These are phyloP conservation scores for Escarpia spicata DNA, from an alignment of 2,888 invertebrate species.

Conservation along the genomic window DNA sequence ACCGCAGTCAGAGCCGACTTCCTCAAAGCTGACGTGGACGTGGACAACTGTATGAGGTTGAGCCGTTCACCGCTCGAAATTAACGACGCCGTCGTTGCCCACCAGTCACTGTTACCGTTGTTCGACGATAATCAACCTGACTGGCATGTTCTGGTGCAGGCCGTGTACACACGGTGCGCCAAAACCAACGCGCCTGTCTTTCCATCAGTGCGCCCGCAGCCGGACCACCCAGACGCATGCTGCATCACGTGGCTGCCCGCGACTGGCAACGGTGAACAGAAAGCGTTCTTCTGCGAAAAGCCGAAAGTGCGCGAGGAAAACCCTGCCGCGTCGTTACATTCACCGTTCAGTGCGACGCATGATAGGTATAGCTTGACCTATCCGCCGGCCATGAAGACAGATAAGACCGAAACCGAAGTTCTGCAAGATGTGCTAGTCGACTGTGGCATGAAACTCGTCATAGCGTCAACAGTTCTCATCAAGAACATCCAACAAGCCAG, in stretches of 20 bases:
- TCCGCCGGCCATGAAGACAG: not conserved
- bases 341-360: not conserved
- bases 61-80: slow-evolving; percentile 32
- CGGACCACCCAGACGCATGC: slow-evolving; percentile 22
- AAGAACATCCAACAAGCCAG: slow-evolving; percentile 35
- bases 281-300: slow-evolving; percentile 40
- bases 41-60: slow-evolving; percentile 26
- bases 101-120: slow-evolving; percentile 36
- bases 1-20: slow-evolving; percentile 32
- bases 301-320: slow-evolving; percentile 17
- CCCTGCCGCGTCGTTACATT: too few relatives aligned
- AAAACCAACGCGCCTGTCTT: slow-evolving; percentile 31
- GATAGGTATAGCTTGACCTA: not conserved
- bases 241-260: slow-evolving; percentile 41
- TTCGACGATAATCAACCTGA: slow-evolving; percentile 28
- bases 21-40: slow-evolving; percentile 22
- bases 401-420: slow-evolving; percentile 34
- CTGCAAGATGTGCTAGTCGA: slow-evolving; percentile 39
- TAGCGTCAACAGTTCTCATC: slow-evolving; percentile 35
- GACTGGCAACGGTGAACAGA: slow-evolving; percentile 33
- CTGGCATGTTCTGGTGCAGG: slow-evolving; percentile 37
- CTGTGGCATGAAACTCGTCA: slow-evolving; percentile 42
- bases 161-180: slow-evolving; percentile 36
- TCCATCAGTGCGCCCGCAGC: slow-evolving; percentile 33
- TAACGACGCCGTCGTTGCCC: slow-evolving; percentile 33